Evolutionary conservation across 2,113 vertebrate genomes (phyloP), one percentile per base, ranked within the genome.

Genomic region (Sclerurus mexicanus): DNA sequence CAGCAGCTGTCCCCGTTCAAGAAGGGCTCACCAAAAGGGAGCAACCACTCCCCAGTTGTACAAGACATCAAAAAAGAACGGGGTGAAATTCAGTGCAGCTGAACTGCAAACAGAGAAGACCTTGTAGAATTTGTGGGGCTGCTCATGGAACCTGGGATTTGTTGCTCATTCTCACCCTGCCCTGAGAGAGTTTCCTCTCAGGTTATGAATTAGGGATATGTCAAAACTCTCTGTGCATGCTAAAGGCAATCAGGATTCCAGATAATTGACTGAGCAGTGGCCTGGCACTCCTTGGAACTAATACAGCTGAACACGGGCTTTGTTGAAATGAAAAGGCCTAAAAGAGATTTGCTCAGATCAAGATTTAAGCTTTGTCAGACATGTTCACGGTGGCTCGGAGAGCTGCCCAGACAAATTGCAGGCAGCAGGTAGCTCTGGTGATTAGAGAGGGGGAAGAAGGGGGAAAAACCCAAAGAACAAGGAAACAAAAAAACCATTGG

Each of bases 271-370:
- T 19, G 68, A 76, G 64, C 68, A 55, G 72, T 22, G 23, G 78
- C 27, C 81, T 89, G 69, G 74, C 49, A 22, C 35, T 67, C 64
- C 56, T 93, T 78, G 58, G 79, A 94, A 72, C 95, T 77, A 74
- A 77, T 6, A 63, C 78, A 83, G 68, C 85, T 72, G 82, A 94
- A 10, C 11, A 62, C 72, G 64, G 81, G 93, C 91, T 96, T 90
- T 85, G 85, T 22, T 82, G 93, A 96, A 97, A 98, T 84, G 96
- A 97, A 87, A 78, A 95, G 82, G 95, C 78, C 97, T 97, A 53
- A 78, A 89, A 86, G 79, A 96, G 96, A 97, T 95, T 95, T 94
- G 68, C 63, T 93, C 67, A 80, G 94, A 96, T 96, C 80, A 22
- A 95, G 74, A 68, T 84, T 92, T 97, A 95, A 97, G 92, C 96